phyloP scores from a whole-genome alignment of 2,888 invertebrate genomes.

The Masnerella sp. region DNA sequence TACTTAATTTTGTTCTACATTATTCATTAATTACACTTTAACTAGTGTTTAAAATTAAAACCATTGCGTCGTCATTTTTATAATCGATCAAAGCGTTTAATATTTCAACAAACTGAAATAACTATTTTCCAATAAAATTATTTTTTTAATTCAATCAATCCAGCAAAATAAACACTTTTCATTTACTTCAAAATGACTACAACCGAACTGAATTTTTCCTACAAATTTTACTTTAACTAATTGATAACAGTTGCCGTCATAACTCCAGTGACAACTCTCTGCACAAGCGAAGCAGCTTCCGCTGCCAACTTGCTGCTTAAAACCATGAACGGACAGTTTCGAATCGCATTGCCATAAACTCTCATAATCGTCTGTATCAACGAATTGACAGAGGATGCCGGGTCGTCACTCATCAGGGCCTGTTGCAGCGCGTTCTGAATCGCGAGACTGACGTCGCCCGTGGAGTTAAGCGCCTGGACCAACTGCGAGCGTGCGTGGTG shows the following conservation, averaged over 20 bases:
- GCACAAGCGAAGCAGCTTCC: slow-evolving; percentile 44
- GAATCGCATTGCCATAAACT: slow-evolving; percentile 55
- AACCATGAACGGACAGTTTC: slow-evolving; percentile 48
- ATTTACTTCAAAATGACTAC: too few species aligned
- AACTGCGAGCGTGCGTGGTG: slow-evolving; percentile 55
- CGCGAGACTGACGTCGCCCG: slow-evolving; percentile 49
- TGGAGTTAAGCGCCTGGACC: slow-evolving; percentile 38
- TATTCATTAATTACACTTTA: too few species aligned
- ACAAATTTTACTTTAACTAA: too few species aligned
- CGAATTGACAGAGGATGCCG: slow-evolving; percentile 36
- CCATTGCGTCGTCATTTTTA: too few species aligned
- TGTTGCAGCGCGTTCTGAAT: slow-evolving; percentile 52
- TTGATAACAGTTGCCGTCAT: slow-evolving; percentile 29
- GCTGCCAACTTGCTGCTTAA: slow-evolving; percentile 36
- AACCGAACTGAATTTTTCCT: too few species aligned
- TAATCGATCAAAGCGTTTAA: too few species aligned
- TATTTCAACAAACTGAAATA: too few species aligned
- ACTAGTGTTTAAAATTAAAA: too few species aligned
- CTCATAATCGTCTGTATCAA: slow-evolving; percentile 51
- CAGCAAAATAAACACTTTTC: too few species aligned
- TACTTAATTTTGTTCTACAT: too few species aligned
- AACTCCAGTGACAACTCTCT: slow-evolving; percentile 30
- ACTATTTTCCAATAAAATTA: too few species aligned
- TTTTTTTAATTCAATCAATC: too few species aligned
- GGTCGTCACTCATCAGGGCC: slow-evolving; percentile 54